A percentile compares a stretch with the other conserved stretches of the same genome.
phyloP scores from a whole-genome alignment of 2,888 invertebrate species.

The Polydrusus tereticollis region DNA sequence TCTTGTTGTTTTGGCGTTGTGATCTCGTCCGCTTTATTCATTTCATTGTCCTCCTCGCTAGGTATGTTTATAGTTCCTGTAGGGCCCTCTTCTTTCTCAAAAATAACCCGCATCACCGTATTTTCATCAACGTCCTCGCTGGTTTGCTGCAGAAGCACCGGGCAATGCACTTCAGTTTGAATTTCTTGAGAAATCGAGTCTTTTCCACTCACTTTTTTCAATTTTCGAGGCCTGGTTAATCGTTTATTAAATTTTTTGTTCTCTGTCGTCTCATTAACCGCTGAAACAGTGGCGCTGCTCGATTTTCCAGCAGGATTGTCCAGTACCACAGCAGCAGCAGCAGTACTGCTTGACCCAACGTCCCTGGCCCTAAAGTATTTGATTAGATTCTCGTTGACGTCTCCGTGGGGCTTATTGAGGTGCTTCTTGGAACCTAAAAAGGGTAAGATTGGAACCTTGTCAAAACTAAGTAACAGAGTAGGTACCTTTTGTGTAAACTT shows the following conservation, averaged over 20 bases:
- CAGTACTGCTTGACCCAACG: slow-evolving; percentile 35
- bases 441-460: background rate
- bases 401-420: slow-evolving; percentile 30
- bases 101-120: background rate
- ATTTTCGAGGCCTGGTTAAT: background rate
- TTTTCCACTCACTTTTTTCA: background rate
- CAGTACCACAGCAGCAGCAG: background rate
- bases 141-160: slow-evolving; percentile 29
- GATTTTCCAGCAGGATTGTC: background rate
- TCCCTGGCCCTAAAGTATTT: slow-evolving; percentile 46
- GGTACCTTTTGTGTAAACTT: slow-evolving; percentile 25
- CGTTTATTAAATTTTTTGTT: background rate
- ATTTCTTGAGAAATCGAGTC: slow-evolving; percentile 51
- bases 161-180: slow-evolving; percentile 50
- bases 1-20: background rate
- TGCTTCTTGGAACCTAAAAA: background rate
- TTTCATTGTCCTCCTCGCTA: slow-evolving; percentile 28
- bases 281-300: background rate
- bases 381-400: slow-evolving; percentile 34
- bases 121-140: background rate
- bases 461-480: background rate
- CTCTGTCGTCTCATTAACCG: background rate
- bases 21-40: background rate
- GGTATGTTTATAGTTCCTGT: slow-evolving; percentile 4
- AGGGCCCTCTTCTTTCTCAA: background rate